Base-by-base conservation (phyloP, 2,797 vertebrate genomes). In the Rachycentron canadum region DNA sequence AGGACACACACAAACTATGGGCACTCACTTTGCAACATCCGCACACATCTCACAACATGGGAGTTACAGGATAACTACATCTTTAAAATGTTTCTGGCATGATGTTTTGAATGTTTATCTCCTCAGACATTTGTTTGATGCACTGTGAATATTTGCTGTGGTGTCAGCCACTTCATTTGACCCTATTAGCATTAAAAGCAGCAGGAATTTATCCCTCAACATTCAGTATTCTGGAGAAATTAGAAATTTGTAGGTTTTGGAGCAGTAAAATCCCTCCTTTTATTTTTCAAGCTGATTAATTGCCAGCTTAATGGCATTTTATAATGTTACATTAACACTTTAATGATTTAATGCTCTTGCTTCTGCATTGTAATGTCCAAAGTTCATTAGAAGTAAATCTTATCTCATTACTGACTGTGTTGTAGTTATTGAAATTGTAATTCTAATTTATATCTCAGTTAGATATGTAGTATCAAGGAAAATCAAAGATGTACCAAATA, bases 381-480 rank as follows among this genome's bases (percentile, higher is more conserved):
- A 91, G 88, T 94, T 94, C 91, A 94, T 93, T 93, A 94, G 87
- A 92, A 91, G 90, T 94, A 81, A 94, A 95, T 93, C 92, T 91
- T 82, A 76, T 88, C 79, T 88, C 81, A 92, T 90, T 89, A 91
- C 86, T 81, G 90, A 86, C 83, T 84, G 87, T 59, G 52, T 89
- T 82, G 86, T 86, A 86, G 82, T 88, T 88, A 92, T 90, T 92
- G 89, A 85, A 92, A 85, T 76, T 90, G 83, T 93, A 93, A 93
- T 82, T 88, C 77, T 90, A 87, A 92, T 93, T 92, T 91, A 91
- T 87, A 84, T 84, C 69, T 70, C 83, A 75, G 60, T 32, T 69
- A 84, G 86, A 80, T 69, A 74, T 76, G 78, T 50, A 40, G 64
- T 47, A 10, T 53, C 47, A 52, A 6, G 49, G 56, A 78, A 82